A percentile compares a stretch with the other conserved stretches of the same genome.
phyloP scores from a whole-genome alignment of 2,797 vertebrate genomes.

The Myotis vivesi region DNA sequence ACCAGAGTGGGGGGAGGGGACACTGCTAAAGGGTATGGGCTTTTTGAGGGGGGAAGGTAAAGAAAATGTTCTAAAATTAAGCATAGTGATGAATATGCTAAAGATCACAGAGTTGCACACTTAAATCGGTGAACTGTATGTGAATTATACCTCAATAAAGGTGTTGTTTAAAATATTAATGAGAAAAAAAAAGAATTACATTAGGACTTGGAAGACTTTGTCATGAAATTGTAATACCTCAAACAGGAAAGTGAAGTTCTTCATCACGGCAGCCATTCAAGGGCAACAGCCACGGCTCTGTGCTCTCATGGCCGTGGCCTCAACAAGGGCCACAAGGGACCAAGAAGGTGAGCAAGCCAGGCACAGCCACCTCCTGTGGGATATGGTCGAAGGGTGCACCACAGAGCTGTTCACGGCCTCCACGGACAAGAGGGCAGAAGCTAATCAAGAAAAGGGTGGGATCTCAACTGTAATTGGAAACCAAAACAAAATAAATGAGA shows the following conservation, averaged over 20 bases:
- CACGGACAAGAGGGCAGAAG: background rate
- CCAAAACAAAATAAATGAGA: background rate
- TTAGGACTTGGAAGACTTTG: background rate
- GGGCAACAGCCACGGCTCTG: background rate
- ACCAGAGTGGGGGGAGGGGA: too few relatives aligned
- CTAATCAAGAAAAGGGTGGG: background rate
- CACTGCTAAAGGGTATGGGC: background rate
- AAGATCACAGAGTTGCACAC: background rate
- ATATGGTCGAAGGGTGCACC: background rate
- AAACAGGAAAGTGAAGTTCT: background rate
- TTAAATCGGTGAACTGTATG: background rate
- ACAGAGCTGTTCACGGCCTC: background rate
- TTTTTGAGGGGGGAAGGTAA: background rate
- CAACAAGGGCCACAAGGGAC: background rate
- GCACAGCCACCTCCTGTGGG: background rate
- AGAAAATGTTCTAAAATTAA: background rate
- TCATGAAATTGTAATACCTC: background rate
- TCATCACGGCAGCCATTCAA: background rate
- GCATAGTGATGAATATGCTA: background rate
- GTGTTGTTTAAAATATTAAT: slow-evolving; percentile 2
- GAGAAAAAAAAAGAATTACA: background rate
- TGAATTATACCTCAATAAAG: background rate
- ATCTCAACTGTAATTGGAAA: background rate
- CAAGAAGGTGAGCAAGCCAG: background rate
- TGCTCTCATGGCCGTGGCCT: background rate